These are phyloP conservation scores for Enteromius fasciolatus DNA, from an alignment of 2,797 vertebrate species.

Conservation along the genomic window DNA sequence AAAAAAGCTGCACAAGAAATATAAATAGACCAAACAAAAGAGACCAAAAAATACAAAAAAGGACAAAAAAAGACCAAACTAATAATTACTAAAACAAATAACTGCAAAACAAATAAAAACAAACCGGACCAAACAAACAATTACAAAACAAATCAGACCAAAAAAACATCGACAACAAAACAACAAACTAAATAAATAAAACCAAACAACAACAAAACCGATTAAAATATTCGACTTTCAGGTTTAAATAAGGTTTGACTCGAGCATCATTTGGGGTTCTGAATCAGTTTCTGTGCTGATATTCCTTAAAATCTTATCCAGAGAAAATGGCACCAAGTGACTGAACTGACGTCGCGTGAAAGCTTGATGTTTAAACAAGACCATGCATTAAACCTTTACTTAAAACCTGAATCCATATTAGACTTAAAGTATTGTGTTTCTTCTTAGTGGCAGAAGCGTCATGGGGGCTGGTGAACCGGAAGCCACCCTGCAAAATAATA, in stretches of 20 bases:
- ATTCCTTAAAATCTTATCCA: not conserved
- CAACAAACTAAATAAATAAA: not conserved
- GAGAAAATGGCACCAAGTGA: not conserved
- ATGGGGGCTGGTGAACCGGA: slow-evolving; percentile 69
- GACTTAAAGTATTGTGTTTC: not conserved
- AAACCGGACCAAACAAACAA: too few relatives aligned
- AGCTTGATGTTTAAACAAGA: not conserved
- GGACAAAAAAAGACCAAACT: too few relatives aligned
- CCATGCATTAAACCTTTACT: not conserved
- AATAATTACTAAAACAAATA: too few relatives aligned
- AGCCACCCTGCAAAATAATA: slow-evolving; percentile 68
- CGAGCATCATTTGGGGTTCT: not conserved
- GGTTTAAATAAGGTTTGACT: not conserved
- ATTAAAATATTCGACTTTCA: not conserved
- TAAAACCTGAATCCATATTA: not conserved
- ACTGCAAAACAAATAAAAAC: too few relatives aligned
- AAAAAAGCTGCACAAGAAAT: not conserved
- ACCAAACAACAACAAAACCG: not conserved
- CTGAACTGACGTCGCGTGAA: not conserved
- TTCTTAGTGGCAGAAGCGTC: not conserved
- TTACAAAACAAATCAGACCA: not conserved
- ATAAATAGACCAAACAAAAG: not conserved
- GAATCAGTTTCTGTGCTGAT: not conserved
- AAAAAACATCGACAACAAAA: not conserved
- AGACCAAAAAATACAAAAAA: too few relatives aligned